Base-by-base conservation (phyloP, 2,113 vertebrate species). In the Emydocephalus ijimae region DNA sequence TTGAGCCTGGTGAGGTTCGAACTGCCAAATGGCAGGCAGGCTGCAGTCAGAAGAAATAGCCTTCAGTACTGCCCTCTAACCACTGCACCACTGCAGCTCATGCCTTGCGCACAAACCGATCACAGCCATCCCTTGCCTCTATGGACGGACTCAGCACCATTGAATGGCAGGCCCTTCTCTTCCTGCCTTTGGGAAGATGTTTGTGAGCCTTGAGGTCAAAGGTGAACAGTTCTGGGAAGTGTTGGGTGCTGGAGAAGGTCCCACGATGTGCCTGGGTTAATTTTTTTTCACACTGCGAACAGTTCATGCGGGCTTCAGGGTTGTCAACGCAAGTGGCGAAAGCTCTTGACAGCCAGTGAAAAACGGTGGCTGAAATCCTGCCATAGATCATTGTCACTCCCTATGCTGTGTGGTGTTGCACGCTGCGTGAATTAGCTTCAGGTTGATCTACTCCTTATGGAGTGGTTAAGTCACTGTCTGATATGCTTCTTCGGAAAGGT, bases 341-440 rank as follows among this genome's bases (percentile, higher is more conserved):
- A 43, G 34, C 74, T 43, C 85, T 59, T 57, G 61, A 69, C 57
- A 92, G 61, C 50, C n/a, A 20, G 91, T 61, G 87, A 7, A 45
- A 89, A 92, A 56, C 43, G n/a, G 54, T 87, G 39, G 39, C 54
- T 56, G 39, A 21, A 54, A 24, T 50, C 52, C 61, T 45, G 11
- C 14, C n/a, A 74, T 88, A 69, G 91, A 92, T 92, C 91, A 92
- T 1, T 55, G 91, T 88, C 48, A 55, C 74, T 55, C 56, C 29
- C n/a, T 15, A 43, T 74, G 24, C 61, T 61, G 11, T 29, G 23
- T 74, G 18, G 59, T 61, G 59, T 89, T 88, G 87, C 69, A 74
- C 55, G 43, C 69, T 48, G 29, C 24, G 29, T 81, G 91, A 74
- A 88, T 92, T 88, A 56, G 48, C 34, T 34, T 45, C 48, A 26